Evolutionary conservation across 2,888 invertebrate species (phyloP), one percentile per base, ranked within the genome.

Genomic region (Acrobasis repandana): DNA sequence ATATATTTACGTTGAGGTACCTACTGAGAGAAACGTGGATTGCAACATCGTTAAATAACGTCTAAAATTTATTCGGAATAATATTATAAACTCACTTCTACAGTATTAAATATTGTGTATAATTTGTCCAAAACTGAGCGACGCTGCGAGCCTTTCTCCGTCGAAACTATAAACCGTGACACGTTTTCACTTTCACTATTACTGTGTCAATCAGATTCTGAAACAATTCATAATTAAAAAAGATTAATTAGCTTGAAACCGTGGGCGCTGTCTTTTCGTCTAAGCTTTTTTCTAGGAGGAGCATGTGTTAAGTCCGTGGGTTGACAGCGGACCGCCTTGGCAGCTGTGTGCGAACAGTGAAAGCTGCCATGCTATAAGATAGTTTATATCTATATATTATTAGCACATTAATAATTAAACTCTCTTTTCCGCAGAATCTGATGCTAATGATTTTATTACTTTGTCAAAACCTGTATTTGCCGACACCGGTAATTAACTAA

Each of bases 171-270:
- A 83, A 81, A 84, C 83, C 89, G 88, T 90, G 83, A 87, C 85
- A 84, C 80, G 79, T 86, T 83, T 86, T 85, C 79, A 88, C 91
- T 90, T 90, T 91, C 88, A 80, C 86, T 81, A 79, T 81, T 79
- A 80, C 80, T 78, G 75, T 84, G 81, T 85, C 87, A 88, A 87
- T 87, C 85, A 82, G 79, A 86, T 86, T 83, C 82, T 81, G 73
- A 78, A 85, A 84, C 75, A 80, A 79, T 77, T 82, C 74, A 78
- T 80, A 85, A 84, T 84, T 80, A 82, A 76, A 72, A 73, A 71
- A 76, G 74, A 76, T 77, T 86, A 87, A 87, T 90, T 88, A 83
- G 76, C 70, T 80, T 73, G 70, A 77, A 67, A 76, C 68, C 65
- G 73, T 76, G 71, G 77, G 74, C 71, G 76, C 69, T 76, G 63